phyloP scores from a whole-genome alignment of 2,888 invertebrate genomes.

The Calephelis perditalis region DNA sequence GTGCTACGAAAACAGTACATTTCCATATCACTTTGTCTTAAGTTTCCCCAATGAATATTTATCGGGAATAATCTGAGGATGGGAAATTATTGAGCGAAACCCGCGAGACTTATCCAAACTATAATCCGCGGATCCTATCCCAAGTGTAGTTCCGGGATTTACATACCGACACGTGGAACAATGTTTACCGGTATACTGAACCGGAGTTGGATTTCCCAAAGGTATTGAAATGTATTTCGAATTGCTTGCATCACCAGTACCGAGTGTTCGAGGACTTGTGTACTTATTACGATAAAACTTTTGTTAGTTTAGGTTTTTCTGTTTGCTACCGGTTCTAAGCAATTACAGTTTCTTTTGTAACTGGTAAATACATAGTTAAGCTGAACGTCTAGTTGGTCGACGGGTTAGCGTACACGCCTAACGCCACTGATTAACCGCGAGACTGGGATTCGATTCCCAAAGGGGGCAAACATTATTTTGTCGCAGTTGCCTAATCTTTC shows the following conservation, averaged over 20 bases:
- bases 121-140: slow-evolving; percentile 41
- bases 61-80: slow-evolving; percentile 16
- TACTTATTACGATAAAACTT: no score
- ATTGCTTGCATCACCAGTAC: slow-evolving; percentile 38
- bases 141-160: slow-evolving; percentile 53
- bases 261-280: not conserved
- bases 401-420: no score
- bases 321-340: no score
- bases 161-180: slow-evolving; percentile 58
- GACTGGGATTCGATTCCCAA: no score
- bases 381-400: no score
- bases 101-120: slow-evolving; percentile 35
- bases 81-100: slow-evolving; percentile 10
- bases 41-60: not conserved
- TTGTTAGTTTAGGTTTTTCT: no score
- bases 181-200: slow-evolving; percentile 56
- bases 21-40: no score
- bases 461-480: no score
- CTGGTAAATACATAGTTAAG: slow-evolving; percentile 33
- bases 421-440: no score
- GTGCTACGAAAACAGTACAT: no score
- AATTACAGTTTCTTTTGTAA: slow-evolving; percentile 39
- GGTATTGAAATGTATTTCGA: slow-evolving; percentile 46
- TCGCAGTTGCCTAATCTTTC: no score
- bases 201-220: slow-evolving; percentile 62